These are phyloP conservation scores for Drosophila anomalata DNA, from an alignment of 2,888 invertebrate species.

Conservation along the genomic window DNA sequence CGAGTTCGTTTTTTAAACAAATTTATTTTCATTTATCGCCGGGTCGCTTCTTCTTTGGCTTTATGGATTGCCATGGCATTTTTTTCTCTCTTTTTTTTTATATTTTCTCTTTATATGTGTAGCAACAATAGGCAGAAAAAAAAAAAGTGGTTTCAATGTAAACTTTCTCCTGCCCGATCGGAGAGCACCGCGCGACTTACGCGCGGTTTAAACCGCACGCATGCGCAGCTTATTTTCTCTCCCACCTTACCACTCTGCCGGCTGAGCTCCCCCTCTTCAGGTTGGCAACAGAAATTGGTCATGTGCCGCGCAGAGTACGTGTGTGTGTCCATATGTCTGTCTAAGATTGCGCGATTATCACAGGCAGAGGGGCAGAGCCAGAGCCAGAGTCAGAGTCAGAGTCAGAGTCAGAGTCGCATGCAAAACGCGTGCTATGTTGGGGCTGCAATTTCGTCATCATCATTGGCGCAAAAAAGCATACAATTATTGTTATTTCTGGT, in stretches of 20 bases:
- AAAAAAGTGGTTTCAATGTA: slow-evolving; percentile 73
- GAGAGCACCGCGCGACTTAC: slow-evolving; percentile 39
- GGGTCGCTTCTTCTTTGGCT: slow-evolving; percentile 52
- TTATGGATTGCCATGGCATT: slow-evolving; percentile 52
- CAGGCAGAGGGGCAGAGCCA: slow-evolving; percentile 18
- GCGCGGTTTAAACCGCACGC: slow-evolving; percentile 56
- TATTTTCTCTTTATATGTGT: slow-evolving; percentile 30
- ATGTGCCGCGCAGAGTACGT: slow-evolving; percentile 26
- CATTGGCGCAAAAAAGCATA: slow-evolving; percentile 27
- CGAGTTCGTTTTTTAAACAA: slow-evolving; percentile 37
- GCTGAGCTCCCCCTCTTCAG: not conserved
- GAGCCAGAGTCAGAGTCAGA: not conserved
- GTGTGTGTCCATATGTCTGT: slow-evolving; percentile 25
- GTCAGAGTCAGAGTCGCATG: slow-evolving; percentile 47
- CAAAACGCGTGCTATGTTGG: slow-evolving; percentile 73
- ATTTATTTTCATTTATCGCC: slow-evolving; percentile 50
- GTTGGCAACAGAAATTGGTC: slow-evolving; percentile 39
- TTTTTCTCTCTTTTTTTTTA: slow-evolving; percentile 45
- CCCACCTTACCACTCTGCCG: not conserved
- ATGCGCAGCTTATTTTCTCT: slow-evolving; percentile 23
- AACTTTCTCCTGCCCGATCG: slow-evolving; percentile 67
- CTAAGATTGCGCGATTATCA: slow-evolving; percentile 71
- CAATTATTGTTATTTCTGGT: slow-evolving; percentile 37
- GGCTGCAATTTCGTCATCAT: slow-evolving; percentile 68
- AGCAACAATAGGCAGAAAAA: slow-evolving; percentile 51